Percentiles rank a stretch among this genome's conserved stretches.
phyloP scores from a whole-genome alignment of 2,888 invertebrate species.

The Phalera bucephala region DNA sequence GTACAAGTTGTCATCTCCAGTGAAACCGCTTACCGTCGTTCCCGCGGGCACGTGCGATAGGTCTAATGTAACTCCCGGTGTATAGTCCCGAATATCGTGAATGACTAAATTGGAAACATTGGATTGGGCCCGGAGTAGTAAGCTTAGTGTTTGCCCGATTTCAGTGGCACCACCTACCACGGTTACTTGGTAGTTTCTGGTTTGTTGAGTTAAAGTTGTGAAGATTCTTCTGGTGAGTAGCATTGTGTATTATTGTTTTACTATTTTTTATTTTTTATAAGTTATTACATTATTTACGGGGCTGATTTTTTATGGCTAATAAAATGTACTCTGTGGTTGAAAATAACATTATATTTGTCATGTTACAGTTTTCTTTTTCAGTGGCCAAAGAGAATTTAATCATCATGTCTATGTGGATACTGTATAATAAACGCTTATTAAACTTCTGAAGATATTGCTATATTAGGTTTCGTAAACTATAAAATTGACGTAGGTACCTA shows the following conservation, averaged over 20 bases:
- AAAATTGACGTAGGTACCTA: too few relatives aligned
- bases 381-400: background rate
- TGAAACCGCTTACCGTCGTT: conserved; percentile 49
- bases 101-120: conserved; percentile 82
- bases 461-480: too few relatives aligned
- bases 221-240: conserved; percentile 20
- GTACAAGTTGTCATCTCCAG: conserved; percentile 48
- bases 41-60: conserved; percentile 71
- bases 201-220: conserved; percentile 4
- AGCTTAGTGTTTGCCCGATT: conserved; percentile 78
- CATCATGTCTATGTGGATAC: too few relatives aligned
- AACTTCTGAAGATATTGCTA: too few relatives aligned
- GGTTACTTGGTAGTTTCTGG: conserved; percentile 54
- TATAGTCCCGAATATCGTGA: conserved; percentile 72
- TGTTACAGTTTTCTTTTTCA: background rate
- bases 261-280: background rate
- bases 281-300: conserved; percentile 6
- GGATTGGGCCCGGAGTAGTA: conserved; percentile 83
- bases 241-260: conserved; percentile 20
- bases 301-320: conserved; percentile 1
- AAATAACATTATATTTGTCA: background rate
- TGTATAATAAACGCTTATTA: too few relatives aligned
- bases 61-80: conserved; percentile 67
- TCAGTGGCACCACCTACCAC: conserved; percentile 70
- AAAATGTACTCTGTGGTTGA: too few relatives aligned